Evolutionary conservation across 1,140 invertebrate species (phyloP), one percentile per base, ranked within the genome.

Genomic region (Ctenoplectra terminalis): DNA sequence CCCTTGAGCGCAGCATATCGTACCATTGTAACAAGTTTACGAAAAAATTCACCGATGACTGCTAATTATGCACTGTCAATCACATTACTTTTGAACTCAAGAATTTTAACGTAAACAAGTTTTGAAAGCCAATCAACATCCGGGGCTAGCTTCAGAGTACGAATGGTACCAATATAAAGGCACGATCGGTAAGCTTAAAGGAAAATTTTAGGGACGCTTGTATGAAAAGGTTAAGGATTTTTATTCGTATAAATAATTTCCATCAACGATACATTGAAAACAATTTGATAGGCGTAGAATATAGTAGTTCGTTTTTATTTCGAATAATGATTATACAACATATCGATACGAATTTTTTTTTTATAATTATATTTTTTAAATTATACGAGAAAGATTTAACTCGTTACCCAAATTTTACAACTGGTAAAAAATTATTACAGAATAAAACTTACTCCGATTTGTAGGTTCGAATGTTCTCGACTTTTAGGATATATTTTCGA

Each of bases 1-100:
- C 95, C 95, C 73, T 96, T 95, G 40, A 96, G 93, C 26, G 91
- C 94, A 73, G 85, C 75, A 88, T 94, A 94, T 84, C 94, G 92
- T 46, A 94, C 93, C 94, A 95, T 95, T 90, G 71, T 91, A 26
- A 67, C 3, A 50, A 31, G 48, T 48, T 48, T 63, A 23, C 43
- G 54, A 46, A n/a, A 37, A 73, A 82, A 54, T 34, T 31, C 52
- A 31, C 31, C 8, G 23, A 58, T 40, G 23, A 40, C 13, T 63
- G 31, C 3, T 48, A 43, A 54, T 63, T 23, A 71, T n/a, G 5
- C 48, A 20, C 60, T 48, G 77, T 46, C 61, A 48, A n/a, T 40
- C 29, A 69, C 46, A 75, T 82, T 17, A 87, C 83, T 76, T 87
- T 87, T 87, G 48, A 81, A 87, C 76, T 61, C n/a, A n/a, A 50